Evolutionary conservation across 2,888 invertebrate genomes (phyloP).

Genomic region (Caenorhabditis sp.): DNA sequence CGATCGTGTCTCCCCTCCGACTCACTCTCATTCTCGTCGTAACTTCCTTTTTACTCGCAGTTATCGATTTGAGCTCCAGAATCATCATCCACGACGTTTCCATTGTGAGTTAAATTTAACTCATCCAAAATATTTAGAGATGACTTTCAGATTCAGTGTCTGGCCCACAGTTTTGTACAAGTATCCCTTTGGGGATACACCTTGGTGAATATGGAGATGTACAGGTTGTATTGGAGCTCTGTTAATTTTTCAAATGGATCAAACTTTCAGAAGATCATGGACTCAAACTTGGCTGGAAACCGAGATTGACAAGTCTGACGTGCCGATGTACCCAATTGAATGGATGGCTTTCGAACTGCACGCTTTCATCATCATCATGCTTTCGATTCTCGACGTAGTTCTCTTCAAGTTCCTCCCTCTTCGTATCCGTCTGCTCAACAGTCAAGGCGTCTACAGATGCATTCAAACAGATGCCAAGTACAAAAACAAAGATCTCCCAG

Average conservation of each 20-base stretch:
- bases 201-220: conserved; percentile 22
- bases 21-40: conserved; percentile 28
- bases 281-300: not conserved
- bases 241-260: not conserved
- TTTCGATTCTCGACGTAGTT: conserved; percentile 15
- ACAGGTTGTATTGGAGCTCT: not conserved
- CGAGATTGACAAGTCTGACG: too few species aligned
- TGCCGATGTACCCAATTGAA: conserved; percentile 40
- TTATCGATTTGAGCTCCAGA: conserved; percentile 30
- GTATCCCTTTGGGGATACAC: conserved; percentile 22
- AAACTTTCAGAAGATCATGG: conserved; percentile 39
- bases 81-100: conserved; percentile 1
- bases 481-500: too few species aligned
- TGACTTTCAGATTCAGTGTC: conserved; percentile 41
- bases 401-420: conserved; percentile 20
- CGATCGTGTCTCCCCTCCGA: conserved; percentile 28
- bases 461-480: conserved; percentile 16
- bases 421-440: conserved; percentile 15
- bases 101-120: conserved; percentile 1
- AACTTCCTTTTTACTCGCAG: conserved; percentile 23
- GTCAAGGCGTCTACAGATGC: conserved; percentile 52
- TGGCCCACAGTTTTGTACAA: conserved; percentile 28
- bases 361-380: conserved; percentile 33
- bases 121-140: not conserved
- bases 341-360: conserved; percentile 28